Percentiles rank a stretch among this genome's conserved stretches.
phyloP scores from a whole-genome alignment of 2,888 invertebrate species.

The Hydropsyche betteni region DNA sequence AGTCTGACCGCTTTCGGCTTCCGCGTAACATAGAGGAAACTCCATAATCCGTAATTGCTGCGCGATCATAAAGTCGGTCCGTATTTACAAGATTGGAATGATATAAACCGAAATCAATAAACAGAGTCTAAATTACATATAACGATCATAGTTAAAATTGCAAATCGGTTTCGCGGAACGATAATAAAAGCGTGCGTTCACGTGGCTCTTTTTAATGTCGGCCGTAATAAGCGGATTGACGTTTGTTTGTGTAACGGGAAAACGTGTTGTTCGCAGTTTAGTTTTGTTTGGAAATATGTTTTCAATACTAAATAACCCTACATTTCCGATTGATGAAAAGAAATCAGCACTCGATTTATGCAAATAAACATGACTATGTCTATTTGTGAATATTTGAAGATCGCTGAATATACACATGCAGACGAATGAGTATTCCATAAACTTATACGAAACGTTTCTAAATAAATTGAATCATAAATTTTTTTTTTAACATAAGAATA shows the following conservation, averaged over 20 bases:
- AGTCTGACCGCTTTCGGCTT: slow-evolving; percentile 20
- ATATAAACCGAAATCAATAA: no score
- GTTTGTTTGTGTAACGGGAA: slow-evolving; percentile 17
- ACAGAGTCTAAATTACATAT: no score
- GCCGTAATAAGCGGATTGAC: slow-evolving; percentile 23
- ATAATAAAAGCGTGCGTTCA: not conserved
- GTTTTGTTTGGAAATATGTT: slow-evolving; percentile 27
- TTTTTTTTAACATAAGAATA: no score
- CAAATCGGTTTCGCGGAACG: no score
- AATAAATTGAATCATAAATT: no score
- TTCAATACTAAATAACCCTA: slow-evolving; percentile 29
- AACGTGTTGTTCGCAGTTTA: not conserved
- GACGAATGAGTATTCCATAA: no score
- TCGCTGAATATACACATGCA: not conserved
- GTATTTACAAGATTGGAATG: no score
- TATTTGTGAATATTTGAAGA: not conserved
- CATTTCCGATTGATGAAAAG: slow-evolving; percentile 35
- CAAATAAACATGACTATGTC: slow-evolving; percentile 33
- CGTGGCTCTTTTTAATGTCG: slow-evolving; percentile 13
- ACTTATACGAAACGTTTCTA: no score
- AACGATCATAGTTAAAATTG: no score
- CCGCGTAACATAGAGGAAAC: not conserved
- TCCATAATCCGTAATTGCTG: not conserved
- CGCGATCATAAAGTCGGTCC: no score
- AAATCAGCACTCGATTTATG: slow-evolving; percentile 37